These are phyloP conservation scores for Ypsolopha scabrella DNA, from an alignment of 2,888 invertebrate species.

Conservation along the genomic window DNA sequence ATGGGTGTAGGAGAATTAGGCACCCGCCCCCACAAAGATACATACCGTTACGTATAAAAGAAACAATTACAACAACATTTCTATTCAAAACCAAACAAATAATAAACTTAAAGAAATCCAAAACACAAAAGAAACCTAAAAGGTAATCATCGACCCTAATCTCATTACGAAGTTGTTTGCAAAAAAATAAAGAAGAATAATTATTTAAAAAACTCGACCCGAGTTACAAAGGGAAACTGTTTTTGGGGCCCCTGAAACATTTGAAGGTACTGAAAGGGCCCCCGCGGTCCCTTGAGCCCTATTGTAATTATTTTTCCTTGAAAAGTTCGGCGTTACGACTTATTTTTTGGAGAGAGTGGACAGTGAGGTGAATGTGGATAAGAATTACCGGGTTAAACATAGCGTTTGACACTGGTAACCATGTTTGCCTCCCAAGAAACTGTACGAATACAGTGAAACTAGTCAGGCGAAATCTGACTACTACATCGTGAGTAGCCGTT, in stretches of 20 bases:
- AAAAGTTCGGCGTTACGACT: conserved; percentile 44
- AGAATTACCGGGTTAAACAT: background rate
- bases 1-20: no score
- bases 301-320: conserved; percentile 62
- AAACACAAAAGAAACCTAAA: conserved; percentile 22
- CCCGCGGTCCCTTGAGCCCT: conserved; percentile 31
- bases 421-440: no score
- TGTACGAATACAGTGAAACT: no score
- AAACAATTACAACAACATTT: background rate
- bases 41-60: background rate
- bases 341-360: conserved; percentile 27
- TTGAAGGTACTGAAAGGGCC: conserved; percentile 14
- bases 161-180: conserved; percentile 54
- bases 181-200: conserved; percentile 42
- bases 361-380: conserved; percentile 17
- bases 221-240: conserved; percentile 26
- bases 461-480: no score
- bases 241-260: conserved; percentile 1
- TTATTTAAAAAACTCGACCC: conserved; percentile 48
- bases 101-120: conserved; percentile 6
- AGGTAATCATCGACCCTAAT: conserved; percentile 44
- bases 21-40: background rate
- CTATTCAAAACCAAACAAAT: conserved; percentile 10
- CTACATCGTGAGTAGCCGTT: no score
- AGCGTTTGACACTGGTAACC: no score